Evolutionary conservation across 2,113 vertebrate species (phyloP).

Genomic region (Heliornis fulica): DNA sequence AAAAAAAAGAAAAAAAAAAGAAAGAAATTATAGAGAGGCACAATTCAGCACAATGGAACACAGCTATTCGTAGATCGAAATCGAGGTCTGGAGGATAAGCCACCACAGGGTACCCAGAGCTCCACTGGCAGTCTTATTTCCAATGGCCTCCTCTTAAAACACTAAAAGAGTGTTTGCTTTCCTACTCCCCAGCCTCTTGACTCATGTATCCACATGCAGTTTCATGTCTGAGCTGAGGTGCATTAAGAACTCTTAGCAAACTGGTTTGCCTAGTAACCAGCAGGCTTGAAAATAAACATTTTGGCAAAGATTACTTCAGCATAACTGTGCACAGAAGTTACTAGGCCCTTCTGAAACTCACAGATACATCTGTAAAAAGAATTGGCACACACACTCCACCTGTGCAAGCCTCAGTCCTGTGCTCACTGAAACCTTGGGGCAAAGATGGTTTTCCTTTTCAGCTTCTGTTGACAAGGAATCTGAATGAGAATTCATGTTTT

Average conservation of each 20-base stretch:
- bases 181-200: background rate
- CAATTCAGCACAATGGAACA: background rate
- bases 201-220: background rate
- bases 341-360: background rate
- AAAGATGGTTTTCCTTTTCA: background rate
- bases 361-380: background rate
- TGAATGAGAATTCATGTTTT: background rate
- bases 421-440: background rate
- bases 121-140: background rate
- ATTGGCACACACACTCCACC: background rate
- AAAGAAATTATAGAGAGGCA: background rate
- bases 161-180: background rate
- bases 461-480: background rate
- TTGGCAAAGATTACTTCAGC: background rate
- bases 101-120: background rate
- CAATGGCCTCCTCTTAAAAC: background rate
- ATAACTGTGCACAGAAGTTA: background rate
- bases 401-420: background rate
- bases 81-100: background rate
- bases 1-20: too few relatives aligned
- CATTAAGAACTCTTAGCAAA: background rate
- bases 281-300: background rate
- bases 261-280: slow-evolving; percentile 1
- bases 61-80: background rate
- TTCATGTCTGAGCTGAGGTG: background rate